Base-by-base conservation (phyloP, 2,113 vertebrate species). In the Zeus faber region DNA sequence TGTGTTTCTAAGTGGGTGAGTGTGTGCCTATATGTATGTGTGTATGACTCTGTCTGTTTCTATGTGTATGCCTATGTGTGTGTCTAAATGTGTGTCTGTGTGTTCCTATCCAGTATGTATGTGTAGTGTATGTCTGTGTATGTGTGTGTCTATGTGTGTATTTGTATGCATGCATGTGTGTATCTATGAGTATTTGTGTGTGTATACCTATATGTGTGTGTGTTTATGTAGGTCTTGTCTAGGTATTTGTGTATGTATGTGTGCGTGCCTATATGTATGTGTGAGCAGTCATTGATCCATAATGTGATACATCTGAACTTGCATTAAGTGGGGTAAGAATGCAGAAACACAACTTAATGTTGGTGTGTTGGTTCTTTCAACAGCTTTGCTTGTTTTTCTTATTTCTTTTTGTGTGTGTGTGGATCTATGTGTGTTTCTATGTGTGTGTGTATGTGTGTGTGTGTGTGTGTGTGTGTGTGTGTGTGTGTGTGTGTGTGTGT, bases 201-300 rank as follows among this genome's bases (percentile, higher is more conserved):
- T 29, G 27, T 5, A 29, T 29, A 9, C 9, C 4, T 29, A 9
- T 29, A 9, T 29, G 27, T 29, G 27, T 39, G 35, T 39, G 16
- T 41, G 44, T 23, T 2, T 46, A 6, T 46, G 44, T 21, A 3
- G 6, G 44, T 9, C 31, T 13, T 35, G 31, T n/a, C n/a, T n/a
- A n/a, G n/a, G n/a, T n/a, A n/a, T n/a, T n/a, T n/a, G n/a, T n/a
- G n/a, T n/a, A n/a, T n/a, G n/a, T n/a, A n/a, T n/a, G n/a, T n/a
- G n/a, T n/a, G n/a, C n/a, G n/a, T n/a, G n/a, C n/a, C n/a, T n/a
- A n/a, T n/a, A n/a, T n/a, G n/a, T n/a, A n/a, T n/a, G n/a, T n/a
- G n/a, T 73, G 29, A 31, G 58, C 54, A 62, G 35, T 55, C 65
- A 51, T 52, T 67, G 45, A 26, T 50, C 22, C 6, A 17, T 25